Conservation (phyloP, 1,140 invertebrate species). For the Portunus trituberculatus region DNA sequence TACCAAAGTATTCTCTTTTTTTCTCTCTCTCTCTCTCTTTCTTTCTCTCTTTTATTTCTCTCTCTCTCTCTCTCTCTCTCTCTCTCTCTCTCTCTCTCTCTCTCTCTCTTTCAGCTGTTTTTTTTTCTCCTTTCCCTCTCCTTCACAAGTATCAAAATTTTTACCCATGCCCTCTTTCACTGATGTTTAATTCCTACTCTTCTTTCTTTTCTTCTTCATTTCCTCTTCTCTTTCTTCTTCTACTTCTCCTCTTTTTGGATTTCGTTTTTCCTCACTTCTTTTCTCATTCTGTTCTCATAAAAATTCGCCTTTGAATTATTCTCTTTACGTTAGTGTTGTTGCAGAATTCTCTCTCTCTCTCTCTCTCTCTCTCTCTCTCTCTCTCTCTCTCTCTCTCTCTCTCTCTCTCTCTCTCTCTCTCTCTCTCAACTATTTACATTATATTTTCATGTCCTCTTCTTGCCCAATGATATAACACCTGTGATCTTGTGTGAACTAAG, state of each 20-base stretch:
- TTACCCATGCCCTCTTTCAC: neutral
- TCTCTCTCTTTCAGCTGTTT: neutral
- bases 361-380: too few relatives aligned
- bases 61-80: neutral
- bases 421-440: neutral
- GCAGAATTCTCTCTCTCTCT: neutral
- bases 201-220: too few relatives aligned
- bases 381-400: neutral
- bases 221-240: too few relatives aligned
- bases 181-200: neutral
- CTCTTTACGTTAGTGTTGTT: neutral
- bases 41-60: neutral
- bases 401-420: neutral
- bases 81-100: neutral
- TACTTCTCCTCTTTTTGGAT: too few relatives aligned
- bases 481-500: too few relatives aligned
- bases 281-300: neutral
- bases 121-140: neutral
- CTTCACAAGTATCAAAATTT: too few relatives aligned
- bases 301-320: constrained; percentile 1
- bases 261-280: too few relatives aligned
- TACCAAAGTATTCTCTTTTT: neutral
- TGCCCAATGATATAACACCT: too few relatives aligned
- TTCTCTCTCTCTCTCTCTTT: neutral
- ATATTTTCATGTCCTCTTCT: too few relatives aligned